Evolutionary conservation across 2,113 vertebrate species (phyloP), one percentile per base, ranked within the genome.

Genomic region (Ariopsis seemanni): DNA sequence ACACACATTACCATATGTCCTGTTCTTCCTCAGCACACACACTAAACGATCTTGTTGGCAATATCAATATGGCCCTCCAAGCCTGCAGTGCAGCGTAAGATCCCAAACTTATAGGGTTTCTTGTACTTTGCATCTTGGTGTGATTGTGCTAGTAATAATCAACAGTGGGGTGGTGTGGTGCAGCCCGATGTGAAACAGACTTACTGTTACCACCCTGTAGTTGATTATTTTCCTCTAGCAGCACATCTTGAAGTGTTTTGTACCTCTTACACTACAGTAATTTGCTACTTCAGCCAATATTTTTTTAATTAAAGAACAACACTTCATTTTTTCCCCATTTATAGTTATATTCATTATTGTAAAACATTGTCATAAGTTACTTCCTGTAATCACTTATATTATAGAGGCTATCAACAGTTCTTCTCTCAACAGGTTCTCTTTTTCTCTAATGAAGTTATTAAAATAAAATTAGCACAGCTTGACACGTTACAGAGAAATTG

Each of bases 1-100:
- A 85, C 85, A 84, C 34, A 74, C 62, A 89, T 81, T 83, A 83
- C 86, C 75, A 84, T 63, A 82, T 65, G 78, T 52, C 52, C 30
- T 34, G 18, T 25, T 53, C 77, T 74, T 84, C 60, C 58, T 65
- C 82, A 63, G 11, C 34, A 42, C 11, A 15, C 69, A 50, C 63
- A 6, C 69, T 58, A 22, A 52, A 85, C 12, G 67, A 86, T 14
- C 58, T 62, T 75, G 50, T 22, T 55, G 25, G 57, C 63, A 58
- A 55, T 53, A 52, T 58, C 60, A 62, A 82, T 48, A 53, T 48
- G 30, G 69, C 50, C 52, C 7, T 42, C 42, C 53, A 48, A 48
- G 34, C 25, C 5, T 18, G 30, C n/a, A 1, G 14, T 63, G 57
- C 20, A 50, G 20, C 20, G 50, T 12, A 30, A 42, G 30, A 60